A percentile compares a stretch with the other conserved stretches of the same genome.
These are phyloP conservation scores for Dicranocentrus wangi DNA, from an alignment of 2,888 invertebrate genomes.

Conservation along the genomic window DNA sequence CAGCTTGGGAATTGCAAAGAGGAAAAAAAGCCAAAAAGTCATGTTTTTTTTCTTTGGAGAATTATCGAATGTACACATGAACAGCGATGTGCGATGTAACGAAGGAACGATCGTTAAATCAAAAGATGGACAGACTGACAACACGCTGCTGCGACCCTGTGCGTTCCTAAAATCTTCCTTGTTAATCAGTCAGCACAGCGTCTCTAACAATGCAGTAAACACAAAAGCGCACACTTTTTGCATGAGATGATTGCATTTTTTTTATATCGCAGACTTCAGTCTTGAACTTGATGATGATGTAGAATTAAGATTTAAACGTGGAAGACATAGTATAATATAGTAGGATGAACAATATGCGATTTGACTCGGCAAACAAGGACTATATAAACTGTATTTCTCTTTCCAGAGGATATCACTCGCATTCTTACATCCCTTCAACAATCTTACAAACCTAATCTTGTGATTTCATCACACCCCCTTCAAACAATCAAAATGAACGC, in stretches of 20 bases:
- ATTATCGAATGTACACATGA: not conserved
- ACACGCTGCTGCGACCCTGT: not conserved
- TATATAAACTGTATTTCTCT: not conserved
- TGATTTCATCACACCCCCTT: slow-evolving; percentile 32
- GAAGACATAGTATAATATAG: too few relatives aligned
- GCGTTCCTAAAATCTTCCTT: not conserved
- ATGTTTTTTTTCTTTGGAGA: not conserved
- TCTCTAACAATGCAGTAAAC: too few relatives aligned
- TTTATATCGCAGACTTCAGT: too few relatives aligned
- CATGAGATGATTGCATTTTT: not conserved
- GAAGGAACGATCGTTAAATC: not conserved
- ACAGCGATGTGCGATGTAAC: not conserved
- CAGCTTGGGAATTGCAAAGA: not conserved
- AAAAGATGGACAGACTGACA: not conserved
- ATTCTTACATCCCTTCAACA: not conserved
- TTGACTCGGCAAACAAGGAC: too few relatives aligned
- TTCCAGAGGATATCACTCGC: not conserved
- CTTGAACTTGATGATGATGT: too few relatives aligned
- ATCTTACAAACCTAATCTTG: not conserved
- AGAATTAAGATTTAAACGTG: too few relatives aligned
- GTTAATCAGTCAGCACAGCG: not conserved
- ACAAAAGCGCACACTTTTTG: not conserved
- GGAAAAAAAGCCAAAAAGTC: not conserved
- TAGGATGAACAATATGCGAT: not conserved
- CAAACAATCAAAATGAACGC: slow-evolving; percentile 20